Evolutionary conservation across 2,797 vertebrate genomes (phyloP), one percentile per base, ranked within the genome.

Genomic region (Aeoliscus strigatus): DNA sequence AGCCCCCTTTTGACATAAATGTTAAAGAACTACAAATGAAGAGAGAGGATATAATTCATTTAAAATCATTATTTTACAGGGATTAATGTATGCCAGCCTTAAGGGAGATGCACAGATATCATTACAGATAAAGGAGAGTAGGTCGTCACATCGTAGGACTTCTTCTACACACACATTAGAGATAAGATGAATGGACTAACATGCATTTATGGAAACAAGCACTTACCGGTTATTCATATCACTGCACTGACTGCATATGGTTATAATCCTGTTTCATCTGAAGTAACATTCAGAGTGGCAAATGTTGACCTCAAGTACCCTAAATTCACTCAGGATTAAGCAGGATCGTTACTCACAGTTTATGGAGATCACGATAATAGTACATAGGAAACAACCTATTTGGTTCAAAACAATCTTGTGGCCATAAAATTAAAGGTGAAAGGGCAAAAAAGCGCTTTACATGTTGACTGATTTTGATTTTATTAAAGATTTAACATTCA

Each of bases 141-240:
- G 39, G 29, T 63, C 71, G 62, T 68, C 54, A 53, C 24, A 51
- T 51, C 14, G 41, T 8, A 36, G 47, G 14, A 18, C 18, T 66
- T 49, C 39, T 51, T 60, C 17, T n/a, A n/a, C 9, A 47, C 34
- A 59, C 14, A 13, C 51, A 67, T 64, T 59, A 68, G 14, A 63
- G 47, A 61, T 21, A 80, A 80, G 80, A 84, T 68, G 14, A 66
- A 83, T 80, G 68, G 66, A 65, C 69, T 70, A 68, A 50, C 67
- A 66, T 74, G 60, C 39, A 75, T 80, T 86, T 83, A 81, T 80
- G 76, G 81, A 81, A 81, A 84, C 56, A 67, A 76, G 66, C 73
- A 80, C 79, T 80, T 70, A 70, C 26, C 27, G 58, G 45, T 42
- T 73, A 66, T 75, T 77, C 69, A 78, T 73, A 74, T 67, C 39